A percentile compares a stretch with the other conserved stretches of the same genome.
Evolutionary conservation across 2,888 invertebrate species (phyloP).

Genomic region (Ypsolopha sequella): DNA sequence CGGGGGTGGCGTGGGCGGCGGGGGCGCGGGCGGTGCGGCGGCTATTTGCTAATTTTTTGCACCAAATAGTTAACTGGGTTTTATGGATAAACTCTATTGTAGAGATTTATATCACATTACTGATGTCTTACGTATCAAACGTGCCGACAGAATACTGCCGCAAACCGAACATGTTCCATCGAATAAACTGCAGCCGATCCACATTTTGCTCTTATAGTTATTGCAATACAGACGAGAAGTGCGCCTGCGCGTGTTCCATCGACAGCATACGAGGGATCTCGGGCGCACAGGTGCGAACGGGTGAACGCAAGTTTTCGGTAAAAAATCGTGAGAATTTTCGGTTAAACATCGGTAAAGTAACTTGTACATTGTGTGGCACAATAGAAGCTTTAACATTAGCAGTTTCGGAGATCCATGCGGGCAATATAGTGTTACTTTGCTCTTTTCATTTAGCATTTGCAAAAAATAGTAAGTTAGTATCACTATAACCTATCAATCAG

Average conservation of each 20-base stretch:
- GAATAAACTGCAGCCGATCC: conserved; percentile 11
- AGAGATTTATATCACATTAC: conserved; percentile 41
- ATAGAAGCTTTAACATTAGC: conserved; percentile 19
- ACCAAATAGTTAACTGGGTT: conserved; percentile 16
- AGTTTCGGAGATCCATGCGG: conserved; percentile 25
- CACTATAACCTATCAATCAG: background rate
- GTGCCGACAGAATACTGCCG: conserved; percentile 24
- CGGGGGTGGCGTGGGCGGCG: no score
- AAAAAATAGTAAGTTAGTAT: background rate
- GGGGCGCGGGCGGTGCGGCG: conserved; percentile 4
- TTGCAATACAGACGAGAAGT: no score
- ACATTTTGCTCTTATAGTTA: no score
- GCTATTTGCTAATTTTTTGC: conserved; percentile 11
- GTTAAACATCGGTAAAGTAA: background rate
- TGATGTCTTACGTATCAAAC: conserved; percentile 41
- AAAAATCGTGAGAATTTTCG: conserved; percentile 7
- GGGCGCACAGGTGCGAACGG: conserved; percentile 52
- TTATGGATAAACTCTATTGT: conserved; percentile 36
- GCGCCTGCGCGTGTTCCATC: no score
- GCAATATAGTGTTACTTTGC: conserved; percentile 26
- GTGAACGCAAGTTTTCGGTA: conserved; percentile 22
- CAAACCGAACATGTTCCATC: conserved; percentile 2
- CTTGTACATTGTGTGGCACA: conserved; percentile 8
- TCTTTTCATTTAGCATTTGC: background rate
- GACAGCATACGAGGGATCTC: no score